These are phyloP conservation scores for Ormyrus labotus DNA, from an alignment of 2,888 invertebrate genomes.

Conservation along the genomic window DNA sequence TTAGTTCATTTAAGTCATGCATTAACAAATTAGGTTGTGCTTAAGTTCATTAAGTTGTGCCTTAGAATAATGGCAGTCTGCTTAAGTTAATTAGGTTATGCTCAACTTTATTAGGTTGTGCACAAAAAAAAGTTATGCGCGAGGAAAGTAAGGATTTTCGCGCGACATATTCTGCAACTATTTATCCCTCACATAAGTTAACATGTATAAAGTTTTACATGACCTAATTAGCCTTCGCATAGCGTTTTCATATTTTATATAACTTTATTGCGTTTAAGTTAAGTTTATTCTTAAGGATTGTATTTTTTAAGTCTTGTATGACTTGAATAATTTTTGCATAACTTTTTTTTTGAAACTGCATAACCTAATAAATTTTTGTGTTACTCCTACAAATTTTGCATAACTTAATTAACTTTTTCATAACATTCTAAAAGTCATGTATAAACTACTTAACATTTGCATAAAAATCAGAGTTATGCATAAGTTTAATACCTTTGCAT, in stretches of 20 bases:
- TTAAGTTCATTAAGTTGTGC: constrained; percentile 55
- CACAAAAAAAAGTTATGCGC: constrained; percentile 46
- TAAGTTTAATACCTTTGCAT: constrained; percentile 40
- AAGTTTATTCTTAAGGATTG: constrained; percentile 53
- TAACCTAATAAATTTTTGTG: constrained; percentile 55
- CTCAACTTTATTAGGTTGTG: constrained; percentile 49
- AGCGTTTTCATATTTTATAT: constrained; percentile 53
- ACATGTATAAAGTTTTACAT: constrained; percentile 54
- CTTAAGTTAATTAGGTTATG: constrained; percentile 49
- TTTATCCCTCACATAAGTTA: constrained; percentile 41
- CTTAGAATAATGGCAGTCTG: constrained; percentile 45
- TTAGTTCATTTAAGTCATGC: constrained; percentile 54
- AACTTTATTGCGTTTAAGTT: constrained; percentile 51
- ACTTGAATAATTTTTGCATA: constrained; percentile 50
- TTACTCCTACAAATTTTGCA: constrained; percentile 46
- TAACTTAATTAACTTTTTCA: constrained; percentile 53
- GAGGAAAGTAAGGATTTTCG: constrained; percentile 24
- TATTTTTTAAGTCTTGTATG: constrained; percentile 48
- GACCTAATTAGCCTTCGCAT: constrained; percentile 51
- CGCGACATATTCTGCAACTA: constrained; percentile 16
- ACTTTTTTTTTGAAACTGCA: constrained; percentile 41
- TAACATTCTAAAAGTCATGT: constrained; percentile 46
- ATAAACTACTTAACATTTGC: constrained; percentile 51
- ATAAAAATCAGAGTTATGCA: constrained; percentile 50
- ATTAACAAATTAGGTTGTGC: constrained; percentile 55